Base-by-base conservation (phyloP, 2,797 vertebrate species). In the Notolabrus celidotus region DNA sequence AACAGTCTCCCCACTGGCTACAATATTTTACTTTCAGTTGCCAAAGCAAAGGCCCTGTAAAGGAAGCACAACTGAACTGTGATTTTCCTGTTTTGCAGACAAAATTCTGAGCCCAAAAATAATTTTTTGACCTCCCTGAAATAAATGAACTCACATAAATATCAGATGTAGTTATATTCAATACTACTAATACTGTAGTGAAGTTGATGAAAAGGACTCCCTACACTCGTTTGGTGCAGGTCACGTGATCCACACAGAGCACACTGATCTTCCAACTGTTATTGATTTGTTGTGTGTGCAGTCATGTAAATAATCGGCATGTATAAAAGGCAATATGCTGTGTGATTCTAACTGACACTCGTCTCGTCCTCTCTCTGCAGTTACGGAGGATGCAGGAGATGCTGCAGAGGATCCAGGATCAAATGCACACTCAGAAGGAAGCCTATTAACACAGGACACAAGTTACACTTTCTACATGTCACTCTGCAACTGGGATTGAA, bases 361-460 rank as follows among this genome's bases (percentile, higher is more conserved):
- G 15, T 71, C 55, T 64, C 31, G 0, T 78, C 36, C 33, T 88
- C 41, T 71, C 33, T 25, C 72, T 46, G 42, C 86, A 95, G 94
- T n/a, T 95, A 83, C 89, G 93, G 61, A 92, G 92, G 71, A 95
- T 95, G 94, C 94, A 95, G 85, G 93, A 95, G 83, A 95, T 95
- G 94, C 90, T 95, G 71, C 86, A 92, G 85, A 93, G 92, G 91
- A 94, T 93, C 85, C 93, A 95, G 86, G 92, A 94, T 78, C 92
- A 94, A 74, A 92, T 95, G 92, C 90, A 94, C 86, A 91, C 88
- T n/a, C 92, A 94, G 86, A 94, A 88, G 55, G 94, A 94, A 9
- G 82, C 86, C n/a, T 93, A 91, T 91, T 95, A 92, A 93, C 82
- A 23, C 54, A 64, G 66, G 77, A 67, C 57, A 47, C 53, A 50